phyloP scores from a whole-genome alignment of 2,113 vertebrate species.

The Amphiprion percula region DNA sequence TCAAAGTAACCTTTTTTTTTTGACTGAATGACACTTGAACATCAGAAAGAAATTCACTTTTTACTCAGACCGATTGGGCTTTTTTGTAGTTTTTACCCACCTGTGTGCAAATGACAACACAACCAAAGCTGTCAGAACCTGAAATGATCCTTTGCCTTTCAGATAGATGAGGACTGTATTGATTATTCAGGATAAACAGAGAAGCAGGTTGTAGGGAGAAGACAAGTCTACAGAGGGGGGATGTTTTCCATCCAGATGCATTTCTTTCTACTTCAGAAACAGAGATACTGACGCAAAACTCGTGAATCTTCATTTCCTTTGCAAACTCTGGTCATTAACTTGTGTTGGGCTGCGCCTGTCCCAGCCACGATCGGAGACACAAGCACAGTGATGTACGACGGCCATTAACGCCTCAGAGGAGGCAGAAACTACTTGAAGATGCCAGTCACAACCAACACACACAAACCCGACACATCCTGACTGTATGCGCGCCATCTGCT shows the following conservation, averaged over 20 bases:
- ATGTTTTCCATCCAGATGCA: constrained; percentile 53
- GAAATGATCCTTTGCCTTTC: not conserved
- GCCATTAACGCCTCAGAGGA: constrained; percentile 70
- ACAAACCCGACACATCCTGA: constrained; percentile 37
- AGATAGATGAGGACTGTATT: constrained; percentile 36
- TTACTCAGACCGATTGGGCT: no score
- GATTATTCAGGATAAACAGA: constrained; percentile 42
- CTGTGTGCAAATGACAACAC: constrained; percentile 1
- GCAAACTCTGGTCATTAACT: constrained; percentile 79
- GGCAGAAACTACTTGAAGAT: constrained; percentile 60
- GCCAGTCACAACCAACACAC: constrained; percentile 65
- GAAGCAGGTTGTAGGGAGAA: constrained; percentile 25
- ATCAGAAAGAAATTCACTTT: no score
- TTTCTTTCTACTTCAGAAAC: constrained; percentile 39
- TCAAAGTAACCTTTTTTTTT: no score
- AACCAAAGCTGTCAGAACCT: not conserved
- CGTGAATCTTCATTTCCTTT: constrained; percentile 78
- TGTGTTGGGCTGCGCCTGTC: constrained; percentile 51
- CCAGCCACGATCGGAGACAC: constrained; percentile 44
- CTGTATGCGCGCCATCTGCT: constrained; percentile 48
- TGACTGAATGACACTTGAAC: no score
- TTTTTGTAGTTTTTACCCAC: not conserved
- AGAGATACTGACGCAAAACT: constrained; percentile 35
- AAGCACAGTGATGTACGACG: constrained; percentile 76
- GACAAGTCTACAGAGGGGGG: constrained; percentile 10